These are phyloP conservation scores for Rhopalosiphum nymphaeae DNA, from an alignment of 2,888 invertebrate species.

Conservation along the genomic window DNA sequence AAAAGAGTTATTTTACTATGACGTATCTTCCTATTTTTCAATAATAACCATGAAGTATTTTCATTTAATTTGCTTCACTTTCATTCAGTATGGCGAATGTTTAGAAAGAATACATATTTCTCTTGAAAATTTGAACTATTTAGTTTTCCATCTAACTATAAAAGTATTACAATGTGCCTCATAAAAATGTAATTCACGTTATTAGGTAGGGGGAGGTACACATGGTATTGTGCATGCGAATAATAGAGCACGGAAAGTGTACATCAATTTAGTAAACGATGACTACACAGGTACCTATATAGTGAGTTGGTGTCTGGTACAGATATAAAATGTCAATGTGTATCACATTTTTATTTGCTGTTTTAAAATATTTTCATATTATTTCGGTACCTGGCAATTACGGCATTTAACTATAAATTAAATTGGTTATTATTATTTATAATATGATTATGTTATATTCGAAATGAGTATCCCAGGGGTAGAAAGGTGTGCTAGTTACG, in stretches of 20 bases:
- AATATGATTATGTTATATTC: slow-evolving; percentile 8
- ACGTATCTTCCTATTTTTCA: neutral
- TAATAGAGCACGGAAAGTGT: slow-evolving; percentile 43
- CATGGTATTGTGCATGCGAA: slow-evolving; percentile 38
- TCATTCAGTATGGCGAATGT: slow-evolving; percentile 5
- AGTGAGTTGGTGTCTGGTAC: slow-evolving; percentile 59
- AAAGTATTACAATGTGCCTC: slow-evolving; percentile 33
- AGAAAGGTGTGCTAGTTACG: slow-evolving; percentile 61
- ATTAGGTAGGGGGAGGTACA: neutral
- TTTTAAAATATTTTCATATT: slow-evolving; percentile 36
- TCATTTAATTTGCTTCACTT: slow-evolving; percentile 46
- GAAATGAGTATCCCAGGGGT: slow-evolving; percentile 21
- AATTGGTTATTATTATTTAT: slow-evolving; percentile 43
- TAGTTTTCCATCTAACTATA: slow-evolving; percentile 27
- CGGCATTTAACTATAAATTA: slow-evolving; percentile 38
- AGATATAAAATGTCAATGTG: slow-evolving; percentile 22
- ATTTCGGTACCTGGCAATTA: slow-evolving; percentile 45
- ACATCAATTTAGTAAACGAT: slow-evolving; percentile 50
- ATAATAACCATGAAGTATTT: slow-evolving; percentile 33
- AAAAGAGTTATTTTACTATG: neutral
- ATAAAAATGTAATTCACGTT: slow-evolving; percentile 27
- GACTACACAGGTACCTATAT: neutral
- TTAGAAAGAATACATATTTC: slow-evolving; percentile 23
- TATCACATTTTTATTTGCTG: slow-evolving; percentile 26
- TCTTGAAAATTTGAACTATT: slow-evolving; percentile 19